Base-by-base conservation (phyloP, 2,113 vertebrate genomes). In the Morone chrysops region DNA sequence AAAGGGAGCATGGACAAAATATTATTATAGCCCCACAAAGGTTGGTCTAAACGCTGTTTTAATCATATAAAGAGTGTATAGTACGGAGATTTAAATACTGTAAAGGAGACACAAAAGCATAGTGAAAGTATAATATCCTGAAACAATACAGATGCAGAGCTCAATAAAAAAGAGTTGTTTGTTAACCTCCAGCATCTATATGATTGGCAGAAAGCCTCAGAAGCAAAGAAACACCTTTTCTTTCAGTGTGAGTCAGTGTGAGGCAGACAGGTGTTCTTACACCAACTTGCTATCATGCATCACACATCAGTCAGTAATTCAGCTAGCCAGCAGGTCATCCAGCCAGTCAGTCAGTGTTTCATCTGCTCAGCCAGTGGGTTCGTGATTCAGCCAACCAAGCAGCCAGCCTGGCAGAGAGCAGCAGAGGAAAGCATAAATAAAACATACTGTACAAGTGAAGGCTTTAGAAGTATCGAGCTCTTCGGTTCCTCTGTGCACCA, bases 371-470 rank as follows among this genome's bases (percentile, higher is more conserved):
- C 22, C n/a, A 22, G 66, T 51, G 16, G 62, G 72, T 62, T 56
- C 56, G 53, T 53, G 61, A 85, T 76, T 54, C 67, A 78, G 79
- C 47, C 76, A 51, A 41, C 22, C 79, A 65, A 6, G 18, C 70
- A 76, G 60, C 9, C 73, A 61, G 68, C 41, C n/a, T 54, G 75
- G 6, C 57, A 65, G 57, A 31, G 31, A 51, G 82, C 83, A 72
- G 70, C 57, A 38, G 57, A 56, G 71, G 69, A 85, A 48, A 43
- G 41, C 48, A 90, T 90, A 78, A 88, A 92, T 92, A 90, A 89
- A 84, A 76, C 75, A 92, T 70, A 63, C 72, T 81, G 82, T 78
- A 74, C 83, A 80, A 87, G 73, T 79, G 73, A 82, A 86, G 81
- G 68, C 76, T 87, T 93, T 70, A 87, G 80, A 87, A 85, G 78